Evolutionary conservation across 2,113 vertebrate species (phyloP), one percentile per base, ranked within the genome.

Genomic region (Chrysemys picta): DNA sequence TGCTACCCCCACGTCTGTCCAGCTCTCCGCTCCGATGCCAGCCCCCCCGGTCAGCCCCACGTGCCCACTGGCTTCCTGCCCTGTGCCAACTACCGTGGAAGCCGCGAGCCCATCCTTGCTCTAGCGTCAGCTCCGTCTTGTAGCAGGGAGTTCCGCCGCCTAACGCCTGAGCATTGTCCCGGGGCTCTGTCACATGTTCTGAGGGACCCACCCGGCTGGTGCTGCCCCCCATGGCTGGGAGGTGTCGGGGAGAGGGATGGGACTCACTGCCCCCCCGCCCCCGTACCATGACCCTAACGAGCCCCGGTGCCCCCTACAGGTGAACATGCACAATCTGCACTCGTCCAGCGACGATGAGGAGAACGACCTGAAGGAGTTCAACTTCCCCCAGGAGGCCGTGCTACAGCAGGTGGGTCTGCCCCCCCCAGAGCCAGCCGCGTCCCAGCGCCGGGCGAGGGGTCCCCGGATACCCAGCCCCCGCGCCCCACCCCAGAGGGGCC

Each of bases 261-360:
- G 57, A 53, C 19, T 53, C 52, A 29, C 56, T 57, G 5, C 80
- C n/a, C 83, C 1, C 72, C n/a, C 52, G 0, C 17, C 52, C 17
- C 52, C 6, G 6, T 21, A 3, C 52, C 52, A 1, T 53, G 52
- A 53, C 52, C 52, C 52, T n/a, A n/a, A 35, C 29, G 3, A 65
- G 29, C 59, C 59, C 59, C 29, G 5, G 16, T 2, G 6, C 69
- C 19, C n/a, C 17, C 49, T 80, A 13, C 87, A 98, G 98, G 98
- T 98, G 76, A 98, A 94, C 92, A 95, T 97, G 29, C 97, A 97
- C 62, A 97, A 97, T 49, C 92, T 98, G 35, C 98, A 98, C 79
- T 98, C 98, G 4, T 98, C 98, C 75, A 98, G 98, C 1, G 97
- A 97, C 49, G 98, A 98, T 0, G 98, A 98, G 1, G 98, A 98